Percentiles rank a stretch among this genome's conserved stretches.
Evolutionary conservation across 2,888 invertebrate species (phyloP).

Genomic region (Ennomos fuscantarius): DNA sequence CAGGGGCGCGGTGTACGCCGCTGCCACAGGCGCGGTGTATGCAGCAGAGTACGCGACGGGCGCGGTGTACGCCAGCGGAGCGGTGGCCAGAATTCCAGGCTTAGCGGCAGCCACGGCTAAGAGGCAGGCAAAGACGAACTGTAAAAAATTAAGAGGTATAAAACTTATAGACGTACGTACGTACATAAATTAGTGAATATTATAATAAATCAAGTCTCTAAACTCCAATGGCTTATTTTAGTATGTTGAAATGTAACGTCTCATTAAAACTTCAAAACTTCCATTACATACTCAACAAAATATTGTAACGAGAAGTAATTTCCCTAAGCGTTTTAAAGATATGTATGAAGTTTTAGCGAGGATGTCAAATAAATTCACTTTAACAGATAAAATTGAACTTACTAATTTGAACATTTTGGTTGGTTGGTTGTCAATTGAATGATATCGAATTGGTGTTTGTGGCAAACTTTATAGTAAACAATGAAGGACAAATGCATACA

Average conservation of each 20-base stretch:
- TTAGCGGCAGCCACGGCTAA: constrained; percentile 66
- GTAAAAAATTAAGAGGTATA: constrained; percentile 34
- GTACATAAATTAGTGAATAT: too few relatives aligned
- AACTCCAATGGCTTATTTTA: neutral
- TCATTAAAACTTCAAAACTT: neutral
- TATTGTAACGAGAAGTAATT: neutral
- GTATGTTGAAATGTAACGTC: neutral
- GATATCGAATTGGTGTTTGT: constrained; percentile 3
- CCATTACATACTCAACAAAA: neutral
- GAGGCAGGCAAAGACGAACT: constrained; percentile 68
- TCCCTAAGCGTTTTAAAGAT: constrained; percentile 1
- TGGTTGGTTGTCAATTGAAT: constrained; percentile 9
- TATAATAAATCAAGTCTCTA: neutral
- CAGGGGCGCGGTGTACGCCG: constrained; percentile 52
- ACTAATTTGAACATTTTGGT: constrained; percentile 29
- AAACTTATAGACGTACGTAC: too few relatives aligned
- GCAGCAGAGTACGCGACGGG: constrained; percentile 40
- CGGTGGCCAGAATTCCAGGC: constrained; percentile 50
- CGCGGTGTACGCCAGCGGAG: constrained; percentile 50
- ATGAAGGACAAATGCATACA: constrained; percentile 13
- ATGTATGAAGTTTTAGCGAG: neutral
- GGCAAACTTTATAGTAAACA: constrained; percentile 14
- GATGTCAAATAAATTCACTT: neutral
- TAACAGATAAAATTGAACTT: constrained; percentile 2
- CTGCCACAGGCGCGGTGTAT: constrained; percentile 49